Evolutionary conservation across 2,888 invertebrate genomes (phyloP).

Genomic region (Epirrhoe alternata): DNA sequence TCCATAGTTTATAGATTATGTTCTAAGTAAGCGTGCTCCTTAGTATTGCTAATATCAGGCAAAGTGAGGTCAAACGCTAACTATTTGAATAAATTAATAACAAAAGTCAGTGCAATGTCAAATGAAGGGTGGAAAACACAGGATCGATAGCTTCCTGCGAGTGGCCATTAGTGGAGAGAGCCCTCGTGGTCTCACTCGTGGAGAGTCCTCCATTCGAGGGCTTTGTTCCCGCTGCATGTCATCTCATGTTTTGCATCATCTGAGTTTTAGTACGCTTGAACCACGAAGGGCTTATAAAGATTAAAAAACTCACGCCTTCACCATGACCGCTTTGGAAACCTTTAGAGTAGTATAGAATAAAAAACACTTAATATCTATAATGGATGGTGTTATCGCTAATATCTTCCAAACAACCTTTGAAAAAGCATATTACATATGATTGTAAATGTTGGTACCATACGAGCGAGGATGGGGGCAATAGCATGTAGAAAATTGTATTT

Average conservation of each 20-base stretch:
- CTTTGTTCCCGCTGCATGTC: slow-evolving; percentile 53
- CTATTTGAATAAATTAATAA: not conserved
- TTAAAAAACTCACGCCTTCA: not conserved
- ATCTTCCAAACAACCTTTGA: too few relatives aligned
- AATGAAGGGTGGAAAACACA: slow-evolving; percentile 41
- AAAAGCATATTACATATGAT: too few relatives aligned
- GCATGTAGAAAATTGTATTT: too few relatives aligned
- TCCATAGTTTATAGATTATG: too few relatives aligned
- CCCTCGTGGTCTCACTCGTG: slow-evolving; percentile 59
- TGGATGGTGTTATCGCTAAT: too few relatives aligned
- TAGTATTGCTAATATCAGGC: too few relatives aligned
- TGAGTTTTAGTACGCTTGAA: slow-evolving; percentile 3
- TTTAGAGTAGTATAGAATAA: too few relatives aligned
- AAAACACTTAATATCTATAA: too few relatives aligned
- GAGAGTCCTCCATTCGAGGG: slow-evolving; percentile 56
- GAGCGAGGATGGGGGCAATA: too few relatives aligned
- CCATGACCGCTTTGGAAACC: not conserved
- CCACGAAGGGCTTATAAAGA: not conserved
- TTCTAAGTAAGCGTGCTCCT: too few relatives aligned
- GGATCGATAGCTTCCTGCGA: slow-evolving; percentile 53
- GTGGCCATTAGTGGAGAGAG: slow-evolving; percentile 65
- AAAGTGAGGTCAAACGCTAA: too few relatives aligned
- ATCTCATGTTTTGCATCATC: slow-evolving; percentile 47
- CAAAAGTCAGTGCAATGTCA: slow-evolving; percentile 36
- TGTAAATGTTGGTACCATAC: too few relatives aligned